These are phyloP conservation scores for Enteromius treurensis DNA, from an alignment of 2,797 vertebrate genomes.

Conservation along the genomic window DNA sequence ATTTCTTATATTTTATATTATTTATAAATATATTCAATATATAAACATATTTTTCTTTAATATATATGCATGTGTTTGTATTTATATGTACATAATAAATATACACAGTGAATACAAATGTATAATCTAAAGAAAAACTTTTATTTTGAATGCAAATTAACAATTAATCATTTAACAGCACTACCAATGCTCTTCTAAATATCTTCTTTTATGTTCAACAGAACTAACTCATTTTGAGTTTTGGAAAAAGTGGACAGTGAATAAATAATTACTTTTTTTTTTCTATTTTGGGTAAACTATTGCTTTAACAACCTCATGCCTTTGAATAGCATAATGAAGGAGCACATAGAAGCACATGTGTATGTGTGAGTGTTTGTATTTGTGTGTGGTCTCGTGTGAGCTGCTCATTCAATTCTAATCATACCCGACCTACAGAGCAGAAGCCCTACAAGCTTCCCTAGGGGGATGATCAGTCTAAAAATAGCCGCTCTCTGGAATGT, in stretches of 20 bases:
- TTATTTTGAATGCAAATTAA: too few relatives aligned
- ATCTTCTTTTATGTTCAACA: background rate
- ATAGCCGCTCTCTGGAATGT: constrained; percentile 54
- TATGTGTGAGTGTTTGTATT: constrained; percentile 9
- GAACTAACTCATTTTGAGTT: background rate
- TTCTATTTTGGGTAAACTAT: background rate
- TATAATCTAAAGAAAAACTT: too few relatives aligned
- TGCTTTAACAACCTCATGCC: background rate
- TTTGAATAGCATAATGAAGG: background rate
- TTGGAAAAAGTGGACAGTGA: background rate
- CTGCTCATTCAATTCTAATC: constrained; percentile 37
- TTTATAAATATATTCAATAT: too few relatives aligned
- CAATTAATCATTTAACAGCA: too few relatives aligned
- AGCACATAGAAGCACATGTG: background rate
- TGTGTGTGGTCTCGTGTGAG: constrained; percentile 19
- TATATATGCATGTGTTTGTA: too few relatives aligned
- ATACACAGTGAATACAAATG: too few relatives aligned
- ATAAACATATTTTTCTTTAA: too few relatives aligned
- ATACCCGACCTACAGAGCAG: constrained; percentile 33
- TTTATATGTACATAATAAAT: too few relatives aligned
- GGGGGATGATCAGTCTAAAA: constrained; percentile 43
- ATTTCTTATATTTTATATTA: too few relatives aligned
- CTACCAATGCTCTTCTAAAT: background rate
- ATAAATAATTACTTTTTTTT: background rate
- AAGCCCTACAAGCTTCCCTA: constrained; percentile 34